Evolutionary conservation across 2,888 invertebrate genomes (phyloP).

Genomic region (Ethmia dodecea): DNA sequence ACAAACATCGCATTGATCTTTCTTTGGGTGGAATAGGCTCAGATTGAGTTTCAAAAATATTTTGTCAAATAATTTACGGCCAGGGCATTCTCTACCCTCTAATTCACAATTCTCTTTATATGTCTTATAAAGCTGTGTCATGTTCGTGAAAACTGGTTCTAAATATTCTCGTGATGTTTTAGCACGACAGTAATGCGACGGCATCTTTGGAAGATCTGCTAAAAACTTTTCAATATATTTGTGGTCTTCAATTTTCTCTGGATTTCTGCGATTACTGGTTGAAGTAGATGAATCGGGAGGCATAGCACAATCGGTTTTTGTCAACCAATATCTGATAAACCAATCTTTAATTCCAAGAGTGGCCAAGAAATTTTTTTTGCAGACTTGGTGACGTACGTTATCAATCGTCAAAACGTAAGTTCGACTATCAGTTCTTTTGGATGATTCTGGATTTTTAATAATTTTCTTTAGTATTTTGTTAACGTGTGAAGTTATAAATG

Average conservation of each 20-base stretch:
- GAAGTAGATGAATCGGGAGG: constrained; percentile 16
- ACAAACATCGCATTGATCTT: constrained; percentile 20
- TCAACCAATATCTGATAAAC: constrained; percentile 21
- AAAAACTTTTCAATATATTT: constrained; percentile 20
- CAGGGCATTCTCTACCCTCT: constrained; percentile 17
- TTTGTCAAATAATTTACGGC: constrained; percentile 22
- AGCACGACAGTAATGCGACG: constrained; percentile 18
- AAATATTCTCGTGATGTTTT: constrained; percentile 20
- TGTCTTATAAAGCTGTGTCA: constrained; percentile 16
- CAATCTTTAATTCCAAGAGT: constrained; percentile 20
- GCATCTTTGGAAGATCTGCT: constrained; percentile 22
- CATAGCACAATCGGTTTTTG: constrained; percentile 20
- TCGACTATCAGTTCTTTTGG: constrained; percentile 18
- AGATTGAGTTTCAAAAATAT: constrained; percentile 25
- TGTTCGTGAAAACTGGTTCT: constrained; percentile 20
- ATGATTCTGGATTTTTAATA: constrained; percentile 19
- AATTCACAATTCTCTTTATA: constrained; percentile 19
- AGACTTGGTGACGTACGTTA: constrained; percentile 21
- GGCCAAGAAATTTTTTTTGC: constrained; percentile 20
- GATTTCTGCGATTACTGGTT: constrained; percentile 13
- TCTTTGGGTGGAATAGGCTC: constrained; percentile 21
- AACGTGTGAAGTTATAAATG: constrained; percentile 19
- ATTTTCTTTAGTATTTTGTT: constrained; percentile 16
- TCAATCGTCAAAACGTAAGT: constrained; percentile 21
- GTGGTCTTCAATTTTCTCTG: constrained; percentile 20